Percentiles rank a stretch among this genome's conserved stretches.
Evolutionary conservation across 2,797 vertebrate genomes (phyloP).

Genomic region (Poliocrania exsul): DNA sequence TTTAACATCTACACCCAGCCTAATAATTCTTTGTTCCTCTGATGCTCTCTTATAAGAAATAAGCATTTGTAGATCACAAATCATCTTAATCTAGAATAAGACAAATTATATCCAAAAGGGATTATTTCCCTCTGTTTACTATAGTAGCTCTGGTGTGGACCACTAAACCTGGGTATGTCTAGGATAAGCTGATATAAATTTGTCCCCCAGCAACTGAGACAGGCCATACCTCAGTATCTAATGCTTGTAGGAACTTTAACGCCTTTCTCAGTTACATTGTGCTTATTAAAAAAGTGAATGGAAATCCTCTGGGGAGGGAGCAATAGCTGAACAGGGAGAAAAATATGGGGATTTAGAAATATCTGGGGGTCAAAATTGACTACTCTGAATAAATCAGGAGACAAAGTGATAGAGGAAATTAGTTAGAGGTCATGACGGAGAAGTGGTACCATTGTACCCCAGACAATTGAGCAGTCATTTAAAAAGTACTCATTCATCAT

Average conservation of each 20-base stretch:
- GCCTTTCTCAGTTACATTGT: background rate
- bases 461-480: background rate
- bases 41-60: background rate
- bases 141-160: background rate
- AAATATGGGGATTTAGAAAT: background rate
- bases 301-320: background rate
- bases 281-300: background rate
- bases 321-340: background rate
- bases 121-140: background rate
- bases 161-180: background rate
- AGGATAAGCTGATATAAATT: background rate
- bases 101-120: background rate
- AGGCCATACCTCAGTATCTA: background rate
- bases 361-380: background rate
- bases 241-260: background rate
- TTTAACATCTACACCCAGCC: background rate
- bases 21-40: background rate
- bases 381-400: background rate
- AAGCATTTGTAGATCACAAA: background rate
- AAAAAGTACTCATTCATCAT: background rate
- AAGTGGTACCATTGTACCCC: background rate
- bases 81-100: background rate
- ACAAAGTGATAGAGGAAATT: background rate
- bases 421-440: background rate
- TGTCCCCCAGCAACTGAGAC: background rate